Base-by-base conservation (phyloP, 1,140 invertebrate species). In the Euura saliciscinereae region DNA sequence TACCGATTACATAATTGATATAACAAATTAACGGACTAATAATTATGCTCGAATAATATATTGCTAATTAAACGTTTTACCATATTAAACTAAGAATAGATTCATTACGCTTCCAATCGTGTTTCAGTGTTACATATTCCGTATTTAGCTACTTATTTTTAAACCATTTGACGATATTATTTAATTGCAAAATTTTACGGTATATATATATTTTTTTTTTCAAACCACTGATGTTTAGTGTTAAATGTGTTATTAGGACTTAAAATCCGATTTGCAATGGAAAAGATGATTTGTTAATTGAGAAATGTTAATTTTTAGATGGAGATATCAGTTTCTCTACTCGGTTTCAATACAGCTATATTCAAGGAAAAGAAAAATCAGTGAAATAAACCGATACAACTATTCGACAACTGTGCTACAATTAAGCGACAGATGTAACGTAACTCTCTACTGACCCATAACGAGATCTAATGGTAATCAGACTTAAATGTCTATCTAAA, bases 401-500 rank as follows among this genome's bases (percentile, higher is more conserved):
- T 11, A 11, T 59, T 59, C 5, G 51, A 59, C 13, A 59, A 8
- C 6, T 59, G 51, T 59, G 51, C 51, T 59, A 59, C 51, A 11
- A 59, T 3, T 11, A 59, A 5, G 28, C 13, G 2, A 59, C 3
- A 59, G 13, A 59, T 59, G 10, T 3, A 59, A 59, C 10, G 13
- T 59, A 59, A 59, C 51, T 59, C 13, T 59, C 51, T 59, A 59
- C 10, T 59, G 51, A 59, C 10, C 51, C 51, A 59, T 59, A 59
- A 59, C 51, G 3, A 59, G 13, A 59, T 59, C 51, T 59, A 59
- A 59, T 59, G 51, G 51, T 59, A 59, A 59, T 59, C 51, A 59
- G 51, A 59, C 51, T 59, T 59, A 3, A n/a, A 59, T 5, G 51
- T 59, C 51, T 6, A 59, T 59, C 3, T 59, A 59, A 59, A 59